A percentile compares a stretch with the other conserved stretches of the same genome.
Evolutionary conservation across 2,113 vertebrate species (phyloP).

Genomic region (Aptenodytes patagonicus): DNA sequence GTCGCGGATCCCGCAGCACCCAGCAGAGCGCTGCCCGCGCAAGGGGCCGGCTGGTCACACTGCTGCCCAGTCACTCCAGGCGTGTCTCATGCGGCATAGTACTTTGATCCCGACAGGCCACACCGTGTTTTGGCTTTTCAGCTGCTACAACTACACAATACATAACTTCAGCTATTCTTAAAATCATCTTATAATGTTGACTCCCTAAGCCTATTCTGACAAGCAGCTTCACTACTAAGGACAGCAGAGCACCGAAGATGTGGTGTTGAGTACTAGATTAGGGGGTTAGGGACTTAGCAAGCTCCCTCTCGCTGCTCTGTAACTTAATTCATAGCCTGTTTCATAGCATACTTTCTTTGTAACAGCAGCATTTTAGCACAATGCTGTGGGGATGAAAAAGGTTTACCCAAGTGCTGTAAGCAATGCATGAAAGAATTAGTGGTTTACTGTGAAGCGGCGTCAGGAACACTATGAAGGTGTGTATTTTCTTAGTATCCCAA

Average conservation of each 20-base stretch:
- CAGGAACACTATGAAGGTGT: not conserved
- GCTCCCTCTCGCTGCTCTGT: rapidly evolving
- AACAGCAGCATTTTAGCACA: not conserved
- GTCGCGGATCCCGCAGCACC: rapidly evolving
- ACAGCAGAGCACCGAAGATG: rapidly evolving
- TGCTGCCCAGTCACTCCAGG: rapidly evolving
- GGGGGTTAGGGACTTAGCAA: rapidly evolving
- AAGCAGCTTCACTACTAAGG: not conserved
- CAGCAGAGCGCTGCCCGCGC: rapidly evolving
- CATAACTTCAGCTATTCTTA: rapidly evolving
- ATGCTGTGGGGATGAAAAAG: not conserved
- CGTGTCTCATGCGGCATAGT: rapidly evolving
- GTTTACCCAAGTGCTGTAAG: not conserved
- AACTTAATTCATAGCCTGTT: not conserved
- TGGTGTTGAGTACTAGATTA: rapidly evolving
- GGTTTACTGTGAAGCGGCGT: not conserved
- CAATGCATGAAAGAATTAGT: not conserved
- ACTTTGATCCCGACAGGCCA: rapidly evolving
- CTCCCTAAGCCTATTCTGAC: too few relatives aligned
- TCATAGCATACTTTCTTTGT: too few relatives aligned
- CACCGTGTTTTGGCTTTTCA: rapidly evolving
- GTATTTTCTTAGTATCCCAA: not conserved
- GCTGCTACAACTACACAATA: rapidly evolving
- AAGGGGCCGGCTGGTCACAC: rapidly evolving
- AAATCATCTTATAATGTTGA: rapidly evolving